Percentiles rank a stretch among this genome's conserved stretches.
These are phyloP conservation scores for Acromyrmex charruanus DNA, from an alignment of 1,140 invertebrate genomes.

Conservation along the genomic window DNA sequence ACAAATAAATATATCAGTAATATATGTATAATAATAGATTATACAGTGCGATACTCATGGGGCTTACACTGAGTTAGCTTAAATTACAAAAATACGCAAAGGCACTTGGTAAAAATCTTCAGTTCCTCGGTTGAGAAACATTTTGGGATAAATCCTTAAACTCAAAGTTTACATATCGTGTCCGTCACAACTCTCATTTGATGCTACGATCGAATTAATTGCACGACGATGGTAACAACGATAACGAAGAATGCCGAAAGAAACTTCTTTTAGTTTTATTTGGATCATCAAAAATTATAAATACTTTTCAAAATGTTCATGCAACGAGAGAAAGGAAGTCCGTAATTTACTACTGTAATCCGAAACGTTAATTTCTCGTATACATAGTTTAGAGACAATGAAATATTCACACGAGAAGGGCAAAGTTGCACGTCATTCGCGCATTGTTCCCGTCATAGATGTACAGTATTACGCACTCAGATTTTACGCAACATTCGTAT, in stretches of 20 bases:
- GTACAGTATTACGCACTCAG: conserved; percentile 20
- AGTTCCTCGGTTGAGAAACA: conserved; percentile 56
- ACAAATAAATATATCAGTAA: conserved; percentile 61
- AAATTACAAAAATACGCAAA: conserved; percentile 80
- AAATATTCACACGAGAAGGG: conserved; percentile 28
- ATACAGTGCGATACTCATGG: conserved; percentile 57
- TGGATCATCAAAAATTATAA: conserved; percentile 2
- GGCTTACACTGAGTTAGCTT: conserved; percentile 73
- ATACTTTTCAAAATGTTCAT: conserved; percentile 11
- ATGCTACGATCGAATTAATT: conserved; percentile 41
- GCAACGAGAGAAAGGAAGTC: conserved; percentile 22
- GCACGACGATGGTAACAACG: conserved; percentile 19
- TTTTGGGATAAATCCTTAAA: conserved; percentile 25
- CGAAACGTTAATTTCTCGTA: conserved; percentile 30
- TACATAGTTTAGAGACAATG: conserved; percentile 11
- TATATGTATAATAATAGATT: conserved; percentile 63
- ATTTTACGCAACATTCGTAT: conserved; percentile 40
- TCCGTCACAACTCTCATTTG: conserved; percentile 23
- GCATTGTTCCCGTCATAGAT: conserved; percentile 43
- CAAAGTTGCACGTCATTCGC: conserved; percentile 18
- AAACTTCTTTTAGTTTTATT: conserved; percentile 1
- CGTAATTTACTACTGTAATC: conserved; percentile 27
- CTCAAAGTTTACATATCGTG: conserved; percentile 4
- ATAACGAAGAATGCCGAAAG: conserved; percentile 19
- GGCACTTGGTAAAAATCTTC: conserved; percentile 77